phyloP scores from a whole-genome alignment of 2,113 vertebrate genomes.

The Patagioenas fasciata region DNA sequence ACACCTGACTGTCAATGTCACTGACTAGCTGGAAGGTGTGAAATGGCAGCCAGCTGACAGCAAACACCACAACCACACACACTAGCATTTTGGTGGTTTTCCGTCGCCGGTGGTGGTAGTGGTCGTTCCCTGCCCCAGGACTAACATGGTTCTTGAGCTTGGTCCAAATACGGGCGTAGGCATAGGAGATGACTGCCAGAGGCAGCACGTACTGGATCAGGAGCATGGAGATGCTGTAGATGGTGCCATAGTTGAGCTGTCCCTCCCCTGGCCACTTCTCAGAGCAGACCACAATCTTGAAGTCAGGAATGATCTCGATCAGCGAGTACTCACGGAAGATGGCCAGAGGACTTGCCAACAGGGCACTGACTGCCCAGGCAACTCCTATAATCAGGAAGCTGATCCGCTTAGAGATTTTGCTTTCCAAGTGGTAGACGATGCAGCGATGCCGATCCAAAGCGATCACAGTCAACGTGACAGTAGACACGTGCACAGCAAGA shows the following conservation, averaged over 20 bases:
- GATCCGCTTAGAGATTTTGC: constrained; percentile 88
- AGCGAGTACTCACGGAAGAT: constrained; percentile 91
- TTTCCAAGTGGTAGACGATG: constrained; percentile 90
- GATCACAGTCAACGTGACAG: constrained; percentile 91
- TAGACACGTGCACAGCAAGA: constrained; percentile 91
- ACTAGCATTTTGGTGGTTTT: constrained; percentile 96
- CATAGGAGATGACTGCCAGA: constrained; percentile 85
- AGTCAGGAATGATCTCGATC: constrained; percentile 80
- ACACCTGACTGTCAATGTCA: constrained; percentile 87
- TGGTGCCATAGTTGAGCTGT: constrained; percentile 79
- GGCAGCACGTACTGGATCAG: constrained; percentile 89
- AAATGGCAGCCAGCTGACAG: constrained; percentile 91
- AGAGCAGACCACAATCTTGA: constrained; percentile 85
- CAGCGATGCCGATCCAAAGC: constrained; percentile 91
- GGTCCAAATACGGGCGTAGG: constrained; percentile 89
- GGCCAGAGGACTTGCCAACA: constrained; percentile 90
- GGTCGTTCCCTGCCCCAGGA: constrained; percentile 72
- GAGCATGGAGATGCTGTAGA: constrained; percentile 90
- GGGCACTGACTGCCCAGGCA: constrained; percentile 87
- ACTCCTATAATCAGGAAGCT: constrained; percentile 86
- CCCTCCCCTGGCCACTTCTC: constrained; percentile 90
- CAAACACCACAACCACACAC: constrained; percentile 91
- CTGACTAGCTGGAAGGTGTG: constrained; percentile 91
- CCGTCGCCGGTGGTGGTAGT: constrained; percentile 81
- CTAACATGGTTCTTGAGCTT: constrained; percentile 85